Evolutionary conservation across 2,113 vertebrate genomes (phyloP), one percentile per base, ranked within the genome.

Genomic region (Quiscalus mexicanus): DNA sequence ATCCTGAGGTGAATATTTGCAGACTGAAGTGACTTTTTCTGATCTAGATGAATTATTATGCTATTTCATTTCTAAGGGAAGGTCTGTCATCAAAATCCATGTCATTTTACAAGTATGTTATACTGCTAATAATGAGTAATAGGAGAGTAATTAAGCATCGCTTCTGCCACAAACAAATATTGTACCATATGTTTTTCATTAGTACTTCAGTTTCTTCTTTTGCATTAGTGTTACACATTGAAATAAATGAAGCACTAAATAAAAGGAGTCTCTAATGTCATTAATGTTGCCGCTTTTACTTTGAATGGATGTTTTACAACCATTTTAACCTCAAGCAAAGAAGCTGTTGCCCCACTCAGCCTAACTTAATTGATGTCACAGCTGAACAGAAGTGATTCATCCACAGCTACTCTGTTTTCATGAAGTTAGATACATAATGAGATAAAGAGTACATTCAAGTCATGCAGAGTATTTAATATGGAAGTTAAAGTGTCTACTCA

Each of bases 251-350:
- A 80, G 5, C 19, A 20, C 30, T 83, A 74, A 30, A 30, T 47
- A 83, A 68, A 55, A 62, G 11, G 21, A 55, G 2, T n/a, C 18
- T 64, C 45, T 74, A 35, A 37, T 73, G 83, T 5, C 20, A 67
- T 81, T 62, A 64, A 31, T 58, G 28, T 79, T 65, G 11, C 25
- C 44, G 76, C 35, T 45, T 91, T 89, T 68, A 74, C 56, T 77
- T 90, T 68, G 83, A 56, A 52, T 80, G n/a, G 37, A 42, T 67
- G 17, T 78, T 90, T 55, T 90, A 13, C 67, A 24, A 47, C 16
- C 55, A 49, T 93, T 93, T 91, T 83, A 90, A 86, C 58, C 47
- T 84, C 37, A 47, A 62, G 67, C 59, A 89, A 91, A 89, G 47
- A 79, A 50, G 22, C 17, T 71, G 7, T 93, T 95, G 49, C 33